Evolutionary conservation across 2,797 vertebrate species (phyloP).

Genomic region (Pagetopsis macropterus): DNA sequence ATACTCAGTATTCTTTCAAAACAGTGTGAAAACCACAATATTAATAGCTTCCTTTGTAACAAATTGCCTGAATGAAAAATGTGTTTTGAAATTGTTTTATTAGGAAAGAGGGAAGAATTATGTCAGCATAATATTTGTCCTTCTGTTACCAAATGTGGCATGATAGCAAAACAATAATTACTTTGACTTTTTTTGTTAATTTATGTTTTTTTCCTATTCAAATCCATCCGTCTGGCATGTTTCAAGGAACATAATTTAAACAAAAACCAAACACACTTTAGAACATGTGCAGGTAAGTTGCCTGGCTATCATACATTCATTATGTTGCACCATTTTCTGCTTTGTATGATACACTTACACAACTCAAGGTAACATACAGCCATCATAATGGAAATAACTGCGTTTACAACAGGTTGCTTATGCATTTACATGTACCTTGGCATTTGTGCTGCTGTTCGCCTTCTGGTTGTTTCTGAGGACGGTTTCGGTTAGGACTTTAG

Average conservation of each 20-base stretch:
- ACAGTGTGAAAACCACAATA: background rate
- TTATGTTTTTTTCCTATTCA: no score
- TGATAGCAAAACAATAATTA: background rate
- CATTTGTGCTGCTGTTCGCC: conserved; percentile 13
- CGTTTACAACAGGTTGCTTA: background rate
- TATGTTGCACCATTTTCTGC: background rate
- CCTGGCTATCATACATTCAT: background rate
- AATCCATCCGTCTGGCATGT: no score
- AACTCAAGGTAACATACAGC: background rate
- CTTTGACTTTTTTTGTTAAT: no score
- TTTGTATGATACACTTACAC: background rate
- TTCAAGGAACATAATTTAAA: no score
- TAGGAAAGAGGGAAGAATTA: no score
- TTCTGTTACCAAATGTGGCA: background rate
- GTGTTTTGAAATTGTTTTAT: no score
- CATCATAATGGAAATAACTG: background rate
- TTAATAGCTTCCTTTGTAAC: background rate
- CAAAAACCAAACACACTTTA: background rate
- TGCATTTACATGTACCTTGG: conserved; percentile 50
- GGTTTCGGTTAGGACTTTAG: conserved; percentile 27
- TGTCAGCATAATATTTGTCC: no score
- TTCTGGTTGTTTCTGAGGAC: conserved; percentile 21
- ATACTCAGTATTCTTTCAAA: background rate
- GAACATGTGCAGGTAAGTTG: background rate
- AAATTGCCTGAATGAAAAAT: background rate